phyloP scores from a whole-genome alignment of 2,113 vertebrate genomes.

The Blennius ocellaris region DNA sequence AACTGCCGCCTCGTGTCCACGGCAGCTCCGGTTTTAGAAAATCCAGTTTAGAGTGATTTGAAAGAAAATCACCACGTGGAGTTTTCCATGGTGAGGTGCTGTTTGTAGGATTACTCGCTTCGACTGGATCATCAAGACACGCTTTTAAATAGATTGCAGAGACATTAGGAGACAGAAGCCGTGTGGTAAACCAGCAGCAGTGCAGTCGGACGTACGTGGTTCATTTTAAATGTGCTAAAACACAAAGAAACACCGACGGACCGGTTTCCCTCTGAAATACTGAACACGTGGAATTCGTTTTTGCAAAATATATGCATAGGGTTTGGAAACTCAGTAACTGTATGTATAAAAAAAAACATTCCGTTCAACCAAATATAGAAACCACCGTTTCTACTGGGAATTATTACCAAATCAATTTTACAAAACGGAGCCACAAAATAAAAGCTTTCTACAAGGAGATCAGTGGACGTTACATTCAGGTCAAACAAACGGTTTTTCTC shows the following conservation, averaged over 20 bases:
- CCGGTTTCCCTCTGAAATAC: slow-evolving; percentile 52
- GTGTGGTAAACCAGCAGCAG: slow-evolving; percentile 1
- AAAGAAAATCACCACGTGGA: not conserved
- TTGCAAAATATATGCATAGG: slow-evolving; percentile 43
- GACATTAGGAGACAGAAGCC: too few relatives aligned
- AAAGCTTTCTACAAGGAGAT: slow-evolving; percentile 55
- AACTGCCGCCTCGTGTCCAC: fast-evolving
- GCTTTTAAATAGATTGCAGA: too few relatives aligned
- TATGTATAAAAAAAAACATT: slow-evolving; percentile 43
- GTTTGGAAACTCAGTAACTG: slow-evolving; percentile 47
- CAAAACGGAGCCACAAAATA: slow-evolving; percentile 44
- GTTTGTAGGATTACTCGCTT: not conserved
- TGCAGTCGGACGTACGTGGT: not conserved
- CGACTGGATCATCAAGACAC: not conserved
- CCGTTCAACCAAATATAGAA: slow-evolving; percentile 37
- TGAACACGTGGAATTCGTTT: slow-evolving; percentile 17
- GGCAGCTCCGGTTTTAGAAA: not conserved
- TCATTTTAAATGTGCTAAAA: slow-evolving; percentile 16
- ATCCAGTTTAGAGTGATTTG: too few relatives aligned
- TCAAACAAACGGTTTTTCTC: slow-evolving; percentile 43
- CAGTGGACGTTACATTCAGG: slow-evolving; percentile 65
- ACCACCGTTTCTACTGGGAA: slow-evolving; percentile 17
- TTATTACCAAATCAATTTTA: slow-evolving; percentile 32
- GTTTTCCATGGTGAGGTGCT: not conserved
- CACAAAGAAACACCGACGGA: slow-evolving; percentile 28